Conservation (phyloP, 64 coral and sea anemone species). For the Montipora sp. region DNA sequence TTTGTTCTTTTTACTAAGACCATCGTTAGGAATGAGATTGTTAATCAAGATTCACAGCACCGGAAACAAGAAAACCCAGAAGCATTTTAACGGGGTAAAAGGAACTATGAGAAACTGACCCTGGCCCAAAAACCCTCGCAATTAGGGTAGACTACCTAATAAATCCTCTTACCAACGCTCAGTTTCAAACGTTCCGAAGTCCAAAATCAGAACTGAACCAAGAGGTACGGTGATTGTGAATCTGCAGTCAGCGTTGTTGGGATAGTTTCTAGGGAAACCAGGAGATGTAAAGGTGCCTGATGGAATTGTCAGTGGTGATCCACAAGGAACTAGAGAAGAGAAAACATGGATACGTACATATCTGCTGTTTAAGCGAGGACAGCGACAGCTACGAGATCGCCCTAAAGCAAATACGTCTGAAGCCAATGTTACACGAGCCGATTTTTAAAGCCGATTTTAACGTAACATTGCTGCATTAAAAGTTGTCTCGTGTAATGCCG, state of each 20-base stretch:
- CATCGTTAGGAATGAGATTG: too few relatives aligned
- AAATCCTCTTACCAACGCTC: background rate
- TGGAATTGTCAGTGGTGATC: constrained; percentile 29
- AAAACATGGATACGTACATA: background rate
- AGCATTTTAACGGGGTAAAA: too few relatives aligned
- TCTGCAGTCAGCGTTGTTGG: constrained; percentile 52
- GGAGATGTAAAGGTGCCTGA: constrained; percentile 75
- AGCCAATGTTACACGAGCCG: background rate
- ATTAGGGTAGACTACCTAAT: background rate
- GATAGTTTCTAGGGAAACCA: constrained; percentile 67
- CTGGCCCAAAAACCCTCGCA: too few relatives aligned
- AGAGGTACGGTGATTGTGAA: constrained; percentile 74
- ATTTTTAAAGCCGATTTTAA: background rate
- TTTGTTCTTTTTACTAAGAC: too few relatives aligned
- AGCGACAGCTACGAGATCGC: too few relatives aligned
- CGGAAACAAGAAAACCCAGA: too few relatives aligned
- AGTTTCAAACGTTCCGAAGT: constrained; percentile 71
- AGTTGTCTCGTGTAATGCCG: too few relatives aligned
- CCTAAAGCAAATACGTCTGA: too few relatives aligned
- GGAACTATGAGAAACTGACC: too few relatives aligned
- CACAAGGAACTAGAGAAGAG: constrained; percentile 4
- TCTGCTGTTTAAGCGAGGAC: too few relatives aligned
- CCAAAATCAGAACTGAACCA: constrained; percentile 56
- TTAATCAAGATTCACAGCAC: too few relatives aligned
- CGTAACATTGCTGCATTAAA: too few relatives aligned